Conservation (phyloP, 92 coral and sea anemone genomes). For the Metridium senile region DNA sequence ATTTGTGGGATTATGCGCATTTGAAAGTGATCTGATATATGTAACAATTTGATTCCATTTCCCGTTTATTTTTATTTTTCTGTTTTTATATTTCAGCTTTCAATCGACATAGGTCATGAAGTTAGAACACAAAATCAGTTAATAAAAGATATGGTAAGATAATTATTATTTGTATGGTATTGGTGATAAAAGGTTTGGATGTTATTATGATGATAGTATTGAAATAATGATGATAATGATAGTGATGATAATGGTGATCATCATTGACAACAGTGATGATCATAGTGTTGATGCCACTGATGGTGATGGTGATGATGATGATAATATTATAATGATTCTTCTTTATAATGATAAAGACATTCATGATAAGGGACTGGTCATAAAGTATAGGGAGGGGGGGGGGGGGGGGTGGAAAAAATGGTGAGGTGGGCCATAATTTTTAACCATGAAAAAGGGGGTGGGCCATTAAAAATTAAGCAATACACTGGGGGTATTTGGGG, state of each 20-base stretch:
- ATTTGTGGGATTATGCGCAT: no score
- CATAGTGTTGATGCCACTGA: background rate
- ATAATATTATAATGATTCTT: no score
- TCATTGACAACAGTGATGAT: background rate
- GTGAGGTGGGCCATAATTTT: no score
- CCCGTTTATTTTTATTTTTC: background rate
- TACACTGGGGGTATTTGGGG: no score
- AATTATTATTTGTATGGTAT: background rate
- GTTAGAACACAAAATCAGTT: conserved; percentile 88
- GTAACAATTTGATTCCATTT: background rate
- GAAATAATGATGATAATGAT: background rate
- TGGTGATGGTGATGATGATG: background rate
- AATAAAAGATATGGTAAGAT: conserved; percentile 83
- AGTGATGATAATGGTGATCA: background rate
- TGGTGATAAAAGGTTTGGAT: background rate
- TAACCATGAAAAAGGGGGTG: no score
- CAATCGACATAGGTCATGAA: conserved; percentile 97
- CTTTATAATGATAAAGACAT: background rate
- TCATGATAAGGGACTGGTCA: background rate
- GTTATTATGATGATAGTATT: background rate
- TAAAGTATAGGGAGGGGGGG: no score
- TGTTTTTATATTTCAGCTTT: conserved; percentile 52
- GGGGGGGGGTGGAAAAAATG: no score
- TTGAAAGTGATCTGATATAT: no score
- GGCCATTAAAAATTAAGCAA: no score